Evolutionary conservation across 2,113 vertebrate genomes (phyloP).

Genomic region (Capreolus pygargus): DNA sequence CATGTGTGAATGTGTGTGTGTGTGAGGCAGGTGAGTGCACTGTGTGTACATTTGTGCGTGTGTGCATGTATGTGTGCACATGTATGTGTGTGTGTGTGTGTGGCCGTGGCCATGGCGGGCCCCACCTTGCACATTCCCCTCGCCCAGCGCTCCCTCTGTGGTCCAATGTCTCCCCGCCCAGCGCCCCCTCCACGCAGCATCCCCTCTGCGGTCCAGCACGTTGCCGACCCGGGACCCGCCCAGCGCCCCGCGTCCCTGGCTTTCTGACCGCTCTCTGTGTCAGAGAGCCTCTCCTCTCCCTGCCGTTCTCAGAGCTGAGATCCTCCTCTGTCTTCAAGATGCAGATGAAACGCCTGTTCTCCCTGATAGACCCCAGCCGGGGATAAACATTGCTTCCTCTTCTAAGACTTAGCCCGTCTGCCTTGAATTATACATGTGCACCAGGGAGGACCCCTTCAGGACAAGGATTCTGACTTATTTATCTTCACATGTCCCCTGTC

Average conservation of each 20-base stretch:
- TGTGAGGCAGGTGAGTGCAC: background rate
- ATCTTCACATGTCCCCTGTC: background rate
- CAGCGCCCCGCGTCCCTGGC: fast-evolving
- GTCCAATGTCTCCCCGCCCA: fast-evolving
- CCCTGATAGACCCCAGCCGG: background rate
- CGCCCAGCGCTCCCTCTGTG: fast-evolving
- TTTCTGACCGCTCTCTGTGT: background rate
- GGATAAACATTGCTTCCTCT: background rate
- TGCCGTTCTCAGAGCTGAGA: background rate
- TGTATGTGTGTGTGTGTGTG: fast-evolving
- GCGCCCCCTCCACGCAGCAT: no score
- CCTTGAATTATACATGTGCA: constrained; percentile 27
- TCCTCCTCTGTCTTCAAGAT: background rate
- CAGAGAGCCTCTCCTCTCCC: background rate
- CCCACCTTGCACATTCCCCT: fast-evolving
- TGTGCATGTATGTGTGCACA: fast-evolving
- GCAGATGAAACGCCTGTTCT: background rate
- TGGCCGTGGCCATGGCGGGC: fast-evolving
- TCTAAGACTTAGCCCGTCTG: background rate
- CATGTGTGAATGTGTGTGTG: no score
- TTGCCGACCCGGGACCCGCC: fast-evolving
- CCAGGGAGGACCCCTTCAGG: background rate
- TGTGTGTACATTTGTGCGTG: fast-evolving
- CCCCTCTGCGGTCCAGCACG: fast-evolving
- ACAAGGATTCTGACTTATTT: background rate